Conservation (phyloP, 2,797 vertebrate genomes). For the Novumbra hubbsi region DNA sequence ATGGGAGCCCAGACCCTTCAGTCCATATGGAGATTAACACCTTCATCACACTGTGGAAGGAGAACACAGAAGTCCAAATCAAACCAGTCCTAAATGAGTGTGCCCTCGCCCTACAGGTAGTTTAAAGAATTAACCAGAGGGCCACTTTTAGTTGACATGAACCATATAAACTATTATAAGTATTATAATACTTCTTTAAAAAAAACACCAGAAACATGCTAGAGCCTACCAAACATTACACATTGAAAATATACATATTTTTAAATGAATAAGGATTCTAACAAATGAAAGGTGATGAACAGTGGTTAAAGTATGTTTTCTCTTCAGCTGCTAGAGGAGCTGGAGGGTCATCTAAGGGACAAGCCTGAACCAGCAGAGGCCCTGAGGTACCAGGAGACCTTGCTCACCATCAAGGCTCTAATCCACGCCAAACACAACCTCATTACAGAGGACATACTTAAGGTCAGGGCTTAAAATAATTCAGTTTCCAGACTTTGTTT, state of each 20-base stretch:
- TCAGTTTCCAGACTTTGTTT: no score
- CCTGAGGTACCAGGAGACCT: constrained; percentile 67
- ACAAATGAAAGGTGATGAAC: neutral
- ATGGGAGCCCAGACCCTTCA: constrained; percentile 83
- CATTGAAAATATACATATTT: neutral
- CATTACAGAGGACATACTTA: constrained; percentile 80
- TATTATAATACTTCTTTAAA: neutral
- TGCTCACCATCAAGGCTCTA: constrained; percentile 73
- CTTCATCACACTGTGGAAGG: constrained; percentile 85
- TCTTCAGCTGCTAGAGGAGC: constrained; percentile 80
- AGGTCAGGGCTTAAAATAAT: constrained; percentile 62
- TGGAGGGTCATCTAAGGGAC: constrained; percentile 75
- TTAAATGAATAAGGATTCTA: neutral
- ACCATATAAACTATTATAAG: neutral
- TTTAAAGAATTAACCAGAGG: constrained; percentile 25
- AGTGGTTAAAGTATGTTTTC: neutral
- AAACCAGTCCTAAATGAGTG: constrained; percentile 73
- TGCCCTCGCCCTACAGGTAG: constrained; percentile 77
- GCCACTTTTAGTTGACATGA: neutral
- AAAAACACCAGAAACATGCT: neutral
- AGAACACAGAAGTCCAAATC: constrained; percentile 73
- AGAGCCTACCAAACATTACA: neutral
- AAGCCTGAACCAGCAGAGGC: constrained; percentile 46
- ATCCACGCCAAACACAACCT: constrained; percentile 76
- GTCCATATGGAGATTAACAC: constrained; percentile 81